These are phyloP conservation scores for Bovichtus diacanthus DNA, from an alignment of 2,797 vertebrate species.

Conservation along the genomic window DNA sequence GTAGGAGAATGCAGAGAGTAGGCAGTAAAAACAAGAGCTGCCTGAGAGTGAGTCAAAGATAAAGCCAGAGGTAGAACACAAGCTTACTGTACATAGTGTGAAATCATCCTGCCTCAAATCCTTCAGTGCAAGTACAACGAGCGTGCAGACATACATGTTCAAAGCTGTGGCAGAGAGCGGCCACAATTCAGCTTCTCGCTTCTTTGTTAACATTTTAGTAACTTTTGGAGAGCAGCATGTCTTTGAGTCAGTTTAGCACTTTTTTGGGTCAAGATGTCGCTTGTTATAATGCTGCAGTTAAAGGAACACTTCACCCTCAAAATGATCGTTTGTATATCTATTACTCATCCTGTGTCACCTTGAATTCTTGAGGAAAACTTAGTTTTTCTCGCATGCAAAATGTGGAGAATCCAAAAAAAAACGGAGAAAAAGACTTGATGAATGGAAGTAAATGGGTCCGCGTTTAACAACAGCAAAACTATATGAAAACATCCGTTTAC, in stretches of 20 bases:
- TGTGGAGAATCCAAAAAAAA: too few relatives aligned
- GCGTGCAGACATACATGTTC: background rate
- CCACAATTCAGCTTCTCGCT: conserved; percentile 3
- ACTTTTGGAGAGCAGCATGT: conserved; percentile 2
- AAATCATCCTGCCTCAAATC: background rate
- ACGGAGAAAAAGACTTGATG: too few relatives aligned
- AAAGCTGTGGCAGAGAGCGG: background rate
- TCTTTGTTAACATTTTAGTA: conserved; percentile 2
- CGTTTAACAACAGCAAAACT: too few relatives aligned
- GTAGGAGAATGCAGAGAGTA: conserved; percentile 42
- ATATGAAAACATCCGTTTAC: too few relatives aligned
- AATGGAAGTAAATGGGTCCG: too few relatives aligned
- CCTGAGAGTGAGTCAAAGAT: conserved; percentile 34
- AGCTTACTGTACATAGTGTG: conserved; percentile 13
- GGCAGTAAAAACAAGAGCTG: conserved; percentile 25
- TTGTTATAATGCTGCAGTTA: background rate
- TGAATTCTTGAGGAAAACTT: too few relatives aligned
- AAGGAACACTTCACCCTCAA: too few relatives aligned
- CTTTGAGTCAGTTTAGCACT: background rate
- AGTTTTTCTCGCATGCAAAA: too few relatives aligned
- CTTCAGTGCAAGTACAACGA: background rate
- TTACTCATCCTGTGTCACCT: too few relatives aligned
- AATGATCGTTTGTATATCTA: too few relatives aligned
- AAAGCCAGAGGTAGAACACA: conserved; percentile 21
- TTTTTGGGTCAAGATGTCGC: background rate